Evolutionary conservation across 2,888 invertebrate species (phyloP), one percentile per base, ranked within the genome.

Genomic region (Eurytoma californica): DNA sequence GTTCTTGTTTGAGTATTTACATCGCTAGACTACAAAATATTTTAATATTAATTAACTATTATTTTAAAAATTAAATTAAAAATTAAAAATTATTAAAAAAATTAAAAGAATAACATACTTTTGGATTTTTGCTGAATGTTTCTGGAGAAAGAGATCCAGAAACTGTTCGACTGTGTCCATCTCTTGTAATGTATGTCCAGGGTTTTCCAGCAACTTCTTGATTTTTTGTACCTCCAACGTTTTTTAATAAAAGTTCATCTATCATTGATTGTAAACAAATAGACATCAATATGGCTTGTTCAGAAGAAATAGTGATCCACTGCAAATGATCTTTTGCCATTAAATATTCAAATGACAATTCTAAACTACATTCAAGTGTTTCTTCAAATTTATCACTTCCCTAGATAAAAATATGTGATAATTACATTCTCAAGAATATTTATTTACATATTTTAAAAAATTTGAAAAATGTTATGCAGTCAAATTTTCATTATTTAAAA

Each of bases 251-350:
- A 84, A 99, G 91, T 90, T 99, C 98, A 87, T 98, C 97, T 0
- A 99, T 98, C 93, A 99, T 97, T 7, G 96, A 95, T 92, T 98
- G 96, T 77, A 99, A 92, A 88, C 97, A 97, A 77, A 98, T 95
- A 49, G 98, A 98, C 93, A 99, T 97, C 82, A 99, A 93, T 89
- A 98, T 98, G 0, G 98, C 97, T 91, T 97, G 96, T 83, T 96
- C 95, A 84, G 97, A 98, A 74, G 94, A 93, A 84, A 99, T 93
- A 28, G 97, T 97, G 82, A 99, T 95, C 98, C 98, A 98, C 87
- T 97, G 95, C 80, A 99, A 92, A 83, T 95, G 95, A 88, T 98
- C 97, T 91, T 95, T 97, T 47, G 95, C 94, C 92, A 98, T 94
- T 79, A 98, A 93, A 92, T 98, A 98, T 91, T 98, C 98, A 90